Conservation (phyloP, 2,113 vertebrate genomes). For the Apaloderma vittatum region DNA sequence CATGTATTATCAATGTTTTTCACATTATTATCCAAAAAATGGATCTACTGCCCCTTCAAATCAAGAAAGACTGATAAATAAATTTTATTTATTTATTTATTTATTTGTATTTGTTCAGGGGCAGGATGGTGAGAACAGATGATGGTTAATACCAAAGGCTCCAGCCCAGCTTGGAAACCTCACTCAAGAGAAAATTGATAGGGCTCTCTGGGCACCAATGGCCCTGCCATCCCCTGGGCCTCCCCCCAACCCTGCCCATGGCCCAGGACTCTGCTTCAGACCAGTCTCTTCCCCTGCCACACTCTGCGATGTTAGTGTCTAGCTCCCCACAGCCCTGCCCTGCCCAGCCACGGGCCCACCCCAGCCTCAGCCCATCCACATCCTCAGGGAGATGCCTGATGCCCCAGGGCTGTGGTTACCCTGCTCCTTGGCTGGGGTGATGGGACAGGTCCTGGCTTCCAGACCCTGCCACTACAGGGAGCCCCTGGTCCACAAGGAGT, state of each 20-base stretch:
- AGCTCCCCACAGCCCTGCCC: not conserved
- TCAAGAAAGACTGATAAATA: not conserved
- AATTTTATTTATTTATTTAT: not conserved
- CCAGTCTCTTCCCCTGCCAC: not conserved
- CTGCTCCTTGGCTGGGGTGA: not conserved
- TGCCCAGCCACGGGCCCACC: accelerated
- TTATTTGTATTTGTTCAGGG: not conserved
- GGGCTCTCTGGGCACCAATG: not conserved
- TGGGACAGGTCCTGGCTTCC: not conserved
- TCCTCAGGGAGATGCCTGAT: accelerated
- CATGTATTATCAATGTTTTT: not conserved
- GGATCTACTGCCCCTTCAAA: not conserved
- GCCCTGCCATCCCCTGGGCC: not conserved
- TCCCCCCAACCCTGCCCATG: not conserved
- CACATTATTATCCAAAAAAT: not conserved
- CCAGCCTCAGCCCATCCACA: not conserved
- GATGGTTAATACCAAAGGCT: not conserved
- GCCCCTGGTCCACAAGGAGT: not conserved
- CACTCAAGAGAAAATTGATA: not conserved
- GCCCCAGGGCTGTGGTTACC: not conserved
- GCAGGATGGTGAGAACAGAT: not conserved
- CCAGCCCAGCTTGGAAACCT: not conserved
- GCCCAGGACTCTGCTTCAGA: not conserved
- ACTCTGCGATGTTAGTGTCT: not conserved
- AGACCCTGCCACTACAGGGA: not conserved